A percentile compares a stretch with the other conserved stretches of the same genome.
Conservation (phyloP, 2,797 vertebrate species). For the Avahi laniger region DNA sequence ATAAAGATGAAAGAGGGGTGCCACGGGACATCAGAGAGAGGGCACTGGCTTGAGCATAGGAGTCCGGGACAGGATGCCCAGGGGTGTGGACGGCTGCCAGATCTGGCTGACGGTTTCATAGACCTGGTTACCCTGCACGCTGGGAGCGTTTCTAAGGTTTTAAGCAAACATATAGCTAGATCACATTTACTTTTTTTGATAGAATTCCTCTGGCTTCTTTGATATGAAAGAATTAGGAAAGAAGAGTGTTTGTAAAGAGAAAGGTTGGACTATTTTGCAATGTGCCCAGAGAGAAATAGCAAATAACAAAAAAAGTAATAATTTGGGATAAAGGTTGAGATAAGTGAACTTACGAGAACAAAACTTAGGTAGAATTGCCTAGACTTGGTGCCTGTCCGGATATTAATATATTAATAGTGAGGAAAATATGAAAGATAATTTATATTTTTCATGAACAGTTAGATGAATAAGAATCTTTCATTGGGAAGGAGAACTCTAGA, state of each 20-base stretch:
- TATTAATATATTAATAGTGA: background rate
- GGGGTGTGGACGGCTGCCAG: rapidly evolving
- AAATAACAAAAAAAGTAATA: background rate
- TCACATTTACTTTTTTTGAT: background rate
- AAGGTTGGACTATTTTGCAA: rapidly evolving
- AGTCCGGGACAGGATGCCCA: rapidly evolving
- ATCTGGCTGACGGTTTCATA: rapidly evolving
- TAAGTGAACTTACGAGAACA: rapidly evolving
- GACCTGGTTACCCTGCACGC: rapidly evolving
- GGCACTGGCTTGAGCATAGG: background rate
- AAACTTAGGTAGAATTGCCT: rapidly evolving
- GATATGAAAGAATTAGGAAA: background rate
- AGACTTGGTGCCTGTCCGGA: no score
- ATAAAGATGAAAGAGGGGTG: background rate
- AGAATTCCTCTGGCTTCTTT: background rate
- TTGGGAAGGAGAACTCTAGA: background rate
- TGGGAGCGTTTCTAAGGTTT: background rate
- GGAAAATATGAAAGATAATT: background rate
- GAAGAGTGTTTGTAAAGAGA: background rate
- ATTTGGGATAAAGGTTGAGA: no score
- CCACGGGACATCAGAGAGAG: no score
- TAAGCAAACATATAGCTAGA: background rate
- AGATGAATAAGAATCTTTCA: rapidly evolving
- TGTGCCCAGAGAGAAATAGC: background rate
- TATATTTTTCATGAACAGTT: background rate